A percentile compares a stretch with the other conserved stretches of the same genome.
Evolutionary conservation across 2,888 invertebrate genomes (phyloP).

Genomic region (Serrognathus titanus): DNA sequence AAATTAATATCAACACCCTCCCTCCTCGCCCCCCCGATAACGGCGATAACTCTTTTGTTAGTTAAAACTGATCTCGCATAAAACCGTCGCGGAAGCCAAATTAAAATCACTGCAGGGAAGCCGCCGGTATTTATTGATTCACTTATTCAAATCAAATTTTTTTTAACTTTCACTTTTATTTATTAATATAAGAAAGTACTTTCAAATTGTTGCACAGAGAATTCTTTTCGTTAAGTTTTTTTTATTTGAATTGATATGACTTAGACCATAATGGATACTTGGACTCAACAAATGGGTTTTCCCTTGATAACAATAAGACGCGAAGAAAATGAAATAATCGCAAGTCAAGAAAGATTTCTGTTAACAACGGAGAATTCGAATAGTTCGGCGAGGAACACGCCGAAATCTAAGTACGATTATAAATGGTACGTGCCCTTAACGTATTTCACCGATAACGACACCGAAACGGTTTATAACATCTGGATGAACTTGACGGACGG

Average conservation of each 20-base stretch:
- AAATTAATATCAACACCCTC: no score
- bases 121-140: no score
- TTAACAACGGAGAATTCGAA: conserved; percentile 47
- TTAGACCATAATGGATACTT: conserved; percentile 69
- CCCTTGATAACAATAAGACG: conserved; percentile 68
- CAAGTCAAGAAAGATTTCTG: conserved; percentile 65
- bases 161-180: no score
- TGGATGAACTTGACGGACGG: conserved; percentile 83
- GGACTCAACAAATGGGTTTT: conserved; percentile 82
- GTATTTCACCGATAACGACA: conserved; percentile 66
- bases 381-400: conserved; percentile 37
- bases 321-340: conserved; percentile 59
- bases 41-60: no score
- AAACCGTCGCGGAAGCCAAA: no score
- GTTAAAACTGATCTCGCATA: no score
- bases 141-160: no score
- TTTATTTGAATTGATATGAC: conserved; percentile 1
- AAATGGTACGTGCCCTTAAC: conserved; percentile 80
- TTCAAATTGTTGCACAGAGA: no score
- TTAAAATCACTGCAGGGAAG: no score
- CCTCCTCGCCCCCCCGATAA: no score
- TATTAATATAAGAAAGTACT: no score
- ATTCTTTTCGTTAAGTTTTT: no score
- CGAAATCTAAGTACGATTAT: conserved; percentile 56
- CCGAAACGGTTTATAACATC: conserved; percentile 56